Base-by-base conservation (phyloP, 1,140 invertebrate species). In the Temnothorax nylanderi region DNA sequence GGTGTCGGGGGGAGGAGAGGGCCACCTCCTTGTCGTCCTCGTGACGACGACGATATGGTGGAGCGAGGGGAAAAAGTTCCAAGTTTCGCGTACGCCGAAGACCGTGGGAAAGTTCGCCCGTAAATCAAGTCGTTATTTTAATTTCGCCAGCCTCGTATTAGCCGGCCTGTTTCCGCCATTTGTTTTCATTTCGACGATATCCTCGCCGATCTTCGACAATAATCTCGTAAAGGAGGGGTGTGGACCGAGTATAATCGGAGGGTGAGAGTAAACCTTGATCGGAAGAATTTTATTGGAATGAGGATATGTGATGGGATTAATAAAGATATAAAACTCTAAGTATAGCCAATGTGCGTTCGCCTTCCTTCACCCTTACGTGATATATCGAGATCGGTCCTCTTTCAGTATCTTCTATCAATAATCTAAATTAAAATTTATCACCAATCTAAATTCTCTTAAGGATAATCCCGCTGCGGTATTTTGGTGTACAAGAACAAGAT, bases 71-170 rank as follows among this genome's bases (percentile, higher is more conserved):
- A 75, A 49, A 58, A 84, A 75, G 67, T 82, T 82, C 41, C 34
- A 74, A 82, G 80, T 84, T 26, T 93, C 87, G 86, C 85, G 77
- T 82, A 91, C 74, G 81, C 87, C 86, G 78, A 75, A 84, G 80
- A 89, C 86, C 91, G 87, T 89, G 87, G 91, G 91, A 93, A 82
- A 93, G 89, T 92, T 91, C 10, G n/a, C 58, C 86, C 84, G 91
- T 93, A 93, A 93, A 93, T 93, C 90, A 89, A 90, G 89, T 72
- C 89, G 91, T 93, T 90, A 91, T 93, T 93, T 93, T 93, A 93
- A 93, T 93, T 91, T 91, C 86, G 81, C 49, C 78, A 44, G 11
- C 32, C 41, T 32, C 71, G 26, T n/a, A 56, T 74, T 74, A 67
- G 47, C 32, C 32, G 47, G n/a, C 76, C 82, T 37, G 80, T 89